Percentiles rank a stretch among this genome's conserved stretches.
These are phyloP conservation scores for Trematomus bernacchii DNA, from an alignment of 2,797 vertebrate species.

Conservation along the genomic window DNA sequence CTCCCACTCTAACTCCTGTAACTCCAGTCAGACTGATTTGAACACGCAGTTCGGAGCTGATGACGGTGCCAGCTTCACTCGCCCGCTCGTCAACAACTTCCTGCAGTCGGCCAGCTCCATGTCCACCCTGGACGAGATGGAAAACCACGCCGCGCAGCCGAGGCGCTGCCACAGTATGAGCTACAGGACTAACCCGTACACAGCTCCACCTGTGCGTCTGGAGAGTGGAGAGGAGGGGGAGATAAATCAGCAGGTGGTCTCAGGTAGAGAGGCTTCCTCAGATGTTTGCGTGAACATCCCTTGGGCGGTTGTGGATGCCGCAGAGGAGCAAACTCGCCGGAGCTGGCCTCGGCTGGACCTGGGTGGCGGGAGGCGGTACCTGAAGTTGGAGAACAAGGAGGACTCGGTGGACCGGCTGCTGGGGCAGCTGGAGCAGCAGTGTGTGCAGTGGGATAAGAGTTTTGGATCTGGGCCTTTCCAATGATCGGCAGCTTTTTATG, in stretches of 20 bases:
- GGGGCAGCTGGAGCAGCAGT: constrained; percentile 81
- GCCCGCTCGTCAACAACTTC: constrained; percentile 80
- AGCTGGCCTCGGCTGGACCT: constrained; percentile 95
- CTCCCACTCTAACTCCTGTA: constrained; percentile 75
- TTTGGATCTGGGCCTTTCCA: constrained; percentile 83
- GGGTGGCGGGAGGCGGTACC: constrained; percentile 82
- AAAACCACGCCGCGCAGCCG: constrained; percentile 50
- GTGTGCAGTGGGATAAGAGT: constrained; percentile 72
- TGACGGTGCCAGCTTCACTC: constrained; percentile 10
- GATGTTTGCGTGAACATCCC: constrained; percentile 80
- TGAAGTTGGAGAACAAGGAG: constrained; percentile 90
- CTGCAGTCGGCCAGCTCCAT: constrained; percentile 77
- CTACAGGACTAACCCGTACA: constrained; percentile 78
- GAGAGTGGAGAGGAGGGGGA: constrained; percentile 28
- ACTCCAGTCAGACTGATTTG: constrained; percentile 72
- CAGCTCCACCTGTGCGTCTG: neutral
- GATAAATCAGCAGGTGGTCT: neutral
- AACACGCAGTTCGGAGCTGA: constrained; percentile 45
- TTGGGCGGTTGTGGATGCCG: constrained; percentile 71
- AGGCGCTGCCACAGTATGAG: constrained; percentile 69
- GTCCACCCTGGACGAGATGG: constrained; percentile 74
- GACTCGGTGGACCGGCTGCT: constrained; percentile 87
- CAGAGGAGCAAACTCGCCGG: constrained; percentile 85
- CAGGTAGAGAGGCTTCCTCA: constrained; percentile 54
- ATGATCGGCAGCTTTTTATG: constrained; percentile 55